Conservation (phyloP, 2,797 vertebrate species). For the Mus minutoides region DNA sequence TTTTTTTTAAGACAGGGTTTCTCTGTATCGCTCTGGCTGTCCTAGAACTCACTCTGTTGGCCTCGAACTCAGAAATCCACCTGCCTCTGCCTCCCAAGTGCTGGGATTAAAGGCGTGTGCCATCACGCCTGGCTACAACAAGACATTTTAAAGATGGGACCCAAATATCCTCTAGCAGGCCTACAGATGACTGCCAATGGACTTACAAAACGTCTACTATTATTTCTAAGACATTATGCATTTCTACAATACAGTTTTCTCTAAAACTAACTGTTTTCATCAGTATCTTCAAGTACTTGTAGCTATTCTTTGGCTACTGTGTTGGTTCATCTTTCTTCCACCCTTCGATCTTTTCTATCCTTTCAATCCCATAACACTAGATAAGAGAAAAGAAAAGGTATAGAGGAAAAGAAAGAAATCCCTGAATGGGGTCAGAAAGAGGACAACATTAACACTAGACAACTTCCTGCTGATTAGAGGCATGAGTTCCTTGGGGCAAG, state of each 20-base stretch:
- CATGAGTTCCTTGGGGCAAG: neutral
- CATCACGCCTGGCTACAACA: too few relatives aligned
- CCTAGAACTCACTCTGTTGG: too few relatives aligned
- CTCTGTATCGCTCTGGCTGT: too few relatives aligned
- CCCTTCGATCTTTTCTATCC: neutral
- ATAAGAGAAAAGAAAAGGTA: neutral
- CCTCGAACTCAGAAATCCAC: too few relatives aligned
- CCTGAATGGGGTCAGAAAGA: neutral
- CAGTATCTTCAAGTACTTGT: neutral
- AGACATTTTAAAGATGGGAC: neutral
- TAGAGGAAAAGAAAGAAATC: neutral
- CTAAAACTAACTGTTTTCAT: neutral
- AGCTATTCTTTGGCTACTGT: neutral
- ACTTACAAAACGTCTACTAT: neutral
- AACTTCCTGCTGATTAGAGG: neutral
- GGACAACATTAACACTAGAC: neutral
- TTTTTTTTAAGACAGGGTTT: too few relatives aligned
- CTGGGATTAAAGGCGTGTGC: too few relatives aligned
- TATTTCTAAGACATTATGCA: neutral
- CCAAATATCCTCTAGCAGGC: neutral
- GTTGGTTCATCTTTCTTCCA: neutral
- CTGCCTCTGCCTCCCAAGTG: too few relatives aligned
- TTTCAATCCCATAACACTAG: neutral
- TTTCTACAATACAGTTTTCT: neutral
- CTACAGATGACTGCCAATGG: neutral